A percentile compares a stretch with the other conserved stretches of the same genome.
Evolutionary conservation across 2,113 vertebrate species (phyloP).

Genomic region (Phylloscopus trochilus): DNA sequence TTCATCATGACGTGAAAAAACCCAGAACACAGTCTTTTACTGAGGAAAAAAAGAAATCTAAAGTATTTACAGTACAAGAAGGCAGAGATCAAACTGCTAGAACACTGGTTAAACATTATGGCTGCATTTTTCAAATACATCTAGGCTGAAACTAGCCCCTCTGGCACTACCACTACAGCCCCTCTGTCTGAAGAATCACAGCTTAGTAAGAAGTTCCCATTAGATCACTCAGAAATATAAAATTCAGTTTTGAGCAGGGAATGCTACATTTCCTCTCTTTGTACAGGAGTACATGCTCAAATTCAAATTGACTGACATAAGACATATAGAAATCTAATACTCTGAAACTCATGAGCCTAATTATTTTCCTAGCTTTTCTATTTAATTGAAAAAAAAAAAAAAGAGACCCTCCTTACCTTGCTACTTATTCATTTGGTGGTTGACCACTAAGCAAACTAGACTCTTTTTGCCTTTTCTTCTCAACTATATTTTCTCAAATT

Average conservation of each 20-base stretch:
- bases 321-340: background rate
- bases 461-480: background rate
- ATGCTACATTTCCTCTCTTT: background rate
- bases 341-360: background rate
- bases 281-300: background rate
- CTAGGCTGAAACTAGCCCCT: background rate
- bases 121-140: background rate
- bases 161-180: background rate
- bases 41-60: background rate
- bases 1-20: accelerated
- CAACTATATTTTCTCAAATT: background rate
- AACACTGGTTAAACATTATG: background rate
- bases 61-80: background rate
- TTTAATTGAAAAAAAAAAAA: background rate
- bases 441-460: background rate
- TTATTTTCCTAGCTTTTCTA: background rate
- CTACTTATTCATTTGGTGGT: background rate
- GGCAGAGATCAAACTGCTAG: background rate
- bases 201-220: background rate
- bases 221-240: background rate
- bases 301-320: background rate
- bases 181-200: background rate
- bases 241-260: accelerated
- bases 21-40: background rate
- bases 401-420: background rate